A percentile compares a stretch with the other conserved stretches of the same genome.
These are phyloP conservation scores for Colius striatus DNA, from an alignment of 2,113 vertebrate species.

Conservation along the genomic window DNA sequence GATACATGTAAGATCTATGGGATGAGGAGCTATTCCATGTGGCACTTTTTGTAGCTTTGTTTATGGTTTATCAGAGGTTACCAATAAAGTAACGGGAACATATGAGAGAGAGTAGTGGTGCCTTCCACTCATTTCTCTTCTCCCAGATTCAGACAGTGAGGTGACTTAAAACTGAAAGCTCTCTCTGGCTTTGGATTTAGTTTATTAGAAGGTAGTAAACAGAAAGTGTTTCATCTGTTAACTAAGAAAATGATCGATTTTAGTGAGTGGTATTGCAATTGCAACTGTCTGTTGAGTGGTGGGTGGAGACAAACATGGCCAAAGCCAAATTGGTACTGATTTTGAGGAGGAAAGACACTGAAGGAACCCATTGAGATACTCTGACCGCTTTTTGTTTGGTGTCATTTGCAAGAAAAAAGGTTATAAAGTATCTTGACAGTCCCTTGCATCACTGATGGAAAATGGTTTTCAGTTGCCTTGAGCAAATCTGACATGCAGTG, in stretches of 20 bases:
- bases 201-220: not conserved
- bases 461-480: not conserved
- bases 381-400: not conserved
- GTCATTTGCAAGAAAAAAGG: not conserved
- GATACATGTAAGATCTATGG: not conserved
- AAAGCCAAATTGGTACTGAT: not conserved
- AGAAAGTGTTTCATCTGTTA: not conserved
- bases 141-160: not conserved
- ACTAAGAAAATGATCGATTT: not conserved
- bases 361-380: not conserved
- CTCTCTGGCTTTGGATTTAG: not conserved
- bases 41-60: not conserved
- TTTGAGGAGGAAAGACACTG: not conserved
- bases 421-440: not conserved
- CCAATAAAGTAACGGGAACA: not conserved
- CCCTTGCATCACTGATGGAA: not conserved
- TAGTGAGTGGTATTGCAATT: not conserved
- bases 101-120: not conserved
- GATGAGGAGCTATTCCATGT: not conserved
- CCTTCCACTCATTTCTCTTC: not conserved
- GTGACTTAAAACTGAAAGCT: not conserved
- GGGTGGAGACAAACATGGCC: not conserved
- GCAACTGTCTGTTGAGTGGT: not conserved
- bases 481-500: not conserved
- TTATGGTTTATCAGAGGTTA: not conserved